Percentiles rank a stretch among this genome's conserved stretches.
These are phyloP conservation scores for Ceuthmochares aereus DNA, from an alignment of 2,113 vertebrate species.

Conservation along the genomic window DNA sequence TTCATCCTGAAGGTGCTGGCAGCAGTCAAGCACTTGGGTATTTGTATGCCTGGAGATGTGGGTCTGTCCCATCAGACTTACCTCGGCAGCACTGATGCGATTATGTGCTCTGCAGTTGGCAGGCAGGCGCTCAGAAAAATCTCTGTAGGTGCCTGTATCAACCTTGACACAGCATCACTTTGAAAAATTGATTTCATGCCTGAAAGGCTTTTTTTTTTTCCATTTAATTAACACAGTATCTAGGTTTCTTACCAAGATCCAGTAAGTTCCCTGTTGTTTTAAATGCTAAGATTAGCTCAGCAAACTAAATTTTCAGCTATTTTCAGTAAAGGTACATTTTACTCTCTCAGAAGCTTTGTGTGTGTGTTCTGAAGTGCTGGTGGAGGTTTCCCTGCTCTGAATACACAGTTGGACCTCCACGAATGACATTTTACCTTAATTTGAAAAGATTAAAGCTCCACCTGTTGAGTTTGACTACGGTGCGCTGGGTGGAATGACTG, in stretches of 20 bases:
- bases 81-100: not conserved
- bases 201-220: not conserved
- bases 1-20: not conserved
- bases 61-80: not conserved
- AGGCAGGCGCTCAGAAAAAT: not conserved
- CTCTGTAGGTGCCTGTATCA: not conserved
- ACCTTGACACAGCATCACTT: not conserved
- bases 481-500: not conserved
- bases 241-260: not conserved
- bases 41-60: not conserved
- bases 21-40: not conserved
- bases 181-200: not conserved
- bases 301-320: not conserved
- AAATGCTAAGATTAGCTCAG: not conserved
- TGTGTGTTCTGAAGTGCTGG: not conserved
- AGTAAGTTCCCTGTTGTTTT: not conserved
- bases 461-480: not conserved
- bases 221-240: not conserved
- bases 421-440: not conserved
- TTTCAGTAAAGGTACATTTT: not conserved
- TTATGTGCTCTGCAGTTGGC: not conserved
- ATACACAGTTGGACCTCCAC: not conserved
- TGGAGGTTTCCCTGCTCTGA: not conserved
- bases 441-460: not conserved
- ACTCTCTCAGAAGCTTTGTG: not conserved